phyloP scores from a whole-genome alignment of 2,888 invertebrate species.

The Erebia aethiops region DNA sequence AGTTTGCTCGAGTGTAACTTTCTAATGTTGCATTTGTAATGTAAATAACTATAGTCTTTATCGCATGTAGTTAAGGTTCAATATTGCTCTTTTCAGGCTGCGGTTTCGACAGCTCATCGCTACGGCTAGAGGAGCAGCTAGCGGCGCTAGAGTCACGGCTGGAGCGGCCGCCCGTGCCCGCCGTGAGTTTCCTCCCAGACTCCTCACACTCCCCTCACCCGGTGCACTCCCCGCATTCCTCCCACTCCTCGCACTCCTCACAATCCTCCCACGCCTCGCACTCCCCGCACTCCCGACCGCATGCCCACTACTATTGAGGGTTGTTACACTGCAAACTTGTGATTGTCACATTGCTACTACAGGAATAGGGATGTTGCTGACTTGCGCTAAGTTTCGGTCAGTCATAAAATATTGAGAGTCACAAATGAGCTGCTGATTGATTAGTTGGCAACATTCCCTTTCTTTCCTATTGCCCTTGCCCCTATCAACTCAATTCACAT shows the following conservation, averaged over 20 bases:
- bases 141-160: conserved; percentile 92
- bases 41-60: no score
- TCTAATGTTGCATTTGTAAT: no score
- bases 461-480: no score
- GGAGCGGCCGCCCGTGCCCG: conserved; percentile 86
- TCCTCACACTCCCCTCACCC: conserved; percentile 47
- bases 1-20: no score
- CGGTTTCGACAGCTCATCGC: conserved; percentile 88
- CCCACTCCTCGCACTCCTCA: conserved; percentile 25
- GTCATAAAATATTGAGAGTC: no score
- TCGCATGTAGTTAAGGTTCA: no score
- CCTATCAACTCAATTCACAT: no score
- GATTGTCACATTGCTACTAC: no score
- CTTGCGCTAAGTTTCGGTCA: no score
- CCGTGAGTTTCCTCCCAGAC: conserved; percentile 74
- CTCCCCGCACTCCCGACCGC: conserved; percentile 37
- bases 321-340: neutral
- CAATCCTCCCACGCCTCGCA: neutral
- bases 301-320: neutral
- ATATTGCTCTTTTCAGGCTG: conserved; percentile 53
- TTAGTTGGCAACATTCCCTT: no score
- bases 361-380: no score
- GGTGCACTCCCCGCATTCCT: conserved; percentile 50
- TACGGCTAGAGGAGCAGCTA: conserved; percentile 90
- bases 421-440: no score